Evolutionary conservation across 2,888 invertebrate genomes (phyloP).

Genomic region (Corbicula japonica): DNA sequence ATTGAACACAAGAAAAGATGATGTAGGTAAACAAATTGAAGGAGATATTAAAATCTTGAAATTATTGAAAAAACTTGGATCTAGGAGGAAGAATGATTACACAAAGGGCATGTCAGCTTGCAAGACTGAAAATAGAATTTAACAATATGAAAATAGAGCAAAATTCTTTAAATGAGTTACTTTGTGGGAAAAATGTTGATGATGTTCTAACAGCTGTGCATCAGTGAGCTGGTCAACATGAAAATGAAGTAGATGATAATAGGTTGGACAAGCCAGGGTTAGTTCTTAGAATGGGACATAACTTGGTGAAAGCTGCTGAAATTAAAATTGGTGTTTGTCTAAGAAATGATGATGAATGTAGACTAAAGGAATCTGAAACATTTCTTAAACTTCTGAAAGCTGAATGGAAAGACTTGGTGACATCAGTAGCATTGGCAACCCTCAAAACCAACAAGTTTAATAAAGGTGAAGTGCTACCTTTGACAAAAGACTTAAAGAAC

Average conservation of each 20-base stretch:
- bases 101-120: slow-evolving; percentile 7
- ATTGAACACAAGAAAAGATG: not conserved
- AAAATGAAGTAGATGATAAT: slow-evolving; percentile 4
- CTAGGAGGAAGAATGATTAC: slow-evolving; percentile 3
- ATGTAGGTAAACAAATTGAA: not conserved
- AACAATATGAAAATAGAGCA: not conserved
- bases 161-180: not conserved
- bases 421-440: slow-evolving; percentile 10
- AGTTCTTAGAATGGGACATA: slow-evolving; percentile 23
- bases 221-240: not conserved
- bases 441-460: slow-evolving; percentile 17
- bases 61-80: not conserved
- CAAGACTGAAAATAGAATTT: slow-evolving; percentile 1
- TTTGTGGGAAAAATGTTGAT: not conserved
- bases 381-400: slow-evolving; percentile 1
- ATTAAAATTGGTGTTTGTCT: slow-evolving; percentile 20
- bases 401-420: slow-evolving; percentile 16
- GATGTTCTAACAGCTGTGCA: not conserved
- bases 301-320: slow-evolving; percentile 11
- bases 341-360: slow-evolving; percentile 11
- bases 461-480: not conserved
- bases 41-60: not conserved
- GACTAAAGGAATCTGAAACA: not conserved
- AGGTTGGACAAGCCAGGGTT: slow-evolving; percentile 16
- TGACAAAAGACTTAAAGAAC: not conserved